Evolutionary conservation across 2,113 vertebrate genomes (phyloP), one percentile per base, ranked within the genome.

Genomic region (Sander lucioperca): DNA sequence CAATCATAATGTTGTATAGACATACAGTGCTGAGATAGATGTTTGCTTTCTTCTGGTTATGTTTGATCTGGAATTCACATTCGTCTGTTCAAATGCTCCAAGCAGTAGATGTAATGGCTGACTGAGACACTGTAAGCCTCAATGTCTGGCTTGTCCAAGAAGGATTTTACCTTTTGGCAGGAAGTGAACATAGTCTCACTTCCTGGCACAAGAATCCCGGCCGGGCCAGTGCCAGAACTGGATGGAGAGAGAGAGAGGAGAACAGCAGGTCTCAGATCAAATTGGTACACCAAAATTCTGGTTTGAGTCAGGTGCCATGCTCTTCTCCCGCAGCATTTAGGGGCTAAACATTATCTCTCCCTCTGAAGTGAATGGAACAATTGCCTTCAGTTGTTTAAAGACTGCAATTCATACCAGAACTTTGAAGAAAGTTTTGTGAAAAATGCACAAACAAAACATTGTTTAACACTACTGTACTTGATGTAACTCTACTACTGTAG

Each of bases 11-110:
- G 70, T 48, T 11, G 21, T 45, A 56, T 13, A n/a, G 51, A 77
- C 68, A 64, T n/a, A 18, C 62, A 33, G 13, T 23, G 23, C 65
- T 53, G 62, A 62, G 45, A 13, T 27, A 73, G 87, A 75, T 77
- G 71, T 82, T 75, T 72, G 57, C 73, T 82, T 84, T 85, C 56
- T 71, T 74, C 61, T 68, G 39, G 21, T 63, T 68, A 13, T 76
- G 56, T 92, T 90, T 87, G 80, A 90, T 80, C 58, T 74, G 69
- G 50, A 80, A 87, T 92, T 89, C 73, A 78, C 54, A 75, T 65
- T 77, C 56, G 72, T 82, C 74, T 66, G 62, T 72, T 77, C 68
- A 56, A 57, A 87, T 73, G 77, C 74, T 77, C 66, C n/a, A 43
- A 50, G 74, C 76, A 83, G 81, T 7, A 74, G 77, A 51, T 83